phyloP scores from a whole-genome alignment of 2,888 invertebrate genomes.

The Yponomeuta evonymella region DNA sequence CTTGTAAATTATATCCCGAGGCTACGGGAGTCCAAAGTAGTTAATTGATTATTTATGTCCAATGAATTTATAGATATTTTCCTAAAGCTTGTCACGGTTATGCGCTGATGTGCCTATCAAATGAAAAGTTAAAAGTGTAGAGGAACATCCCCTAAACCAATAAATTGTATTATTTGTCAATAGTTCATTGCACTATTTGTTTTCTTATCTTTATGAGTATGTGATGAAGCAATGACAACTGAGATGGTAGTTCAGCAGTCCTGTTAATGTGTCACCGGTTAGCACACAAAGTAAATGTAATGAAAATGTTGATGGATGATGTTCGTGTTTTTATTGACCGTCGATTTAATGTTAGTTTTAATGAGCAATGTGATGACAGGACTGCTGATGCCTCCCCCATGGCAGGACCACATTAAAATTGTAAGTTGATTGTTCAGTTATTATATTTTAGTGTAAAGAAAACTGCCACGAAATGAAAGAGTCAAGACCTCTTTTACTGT shows the following conservation, averaged over 20 bases:
- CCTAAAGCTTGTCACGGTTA: constrained; percentile 58
- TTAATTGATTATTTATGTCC: constrained; percentile 57
- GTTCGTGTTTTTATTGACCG: constrained; percentile 57
- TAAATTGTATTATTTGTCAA: constrained; percentile 24
- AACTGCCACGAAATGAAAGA: constrained; percentile 5
- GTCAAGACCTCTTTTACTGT: neutral
- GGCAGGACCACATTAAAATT: constrained; percentile 34
- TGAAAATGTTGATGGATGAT: constrained; percentile 34
- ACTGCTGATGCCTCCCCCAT: constrained; percentile 45
- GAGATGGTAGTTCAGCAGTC: constrained; percentile 45
- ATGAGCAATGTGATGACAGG: constrained; percentile 52
- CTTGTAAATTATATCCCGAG: constrained; percentile 47
- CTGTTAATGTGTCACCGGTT: constrained; percentile 34
- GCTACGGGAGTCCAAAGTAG: constrained; percentile 42
- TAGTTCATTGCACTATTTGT: constrained; percentile 52
- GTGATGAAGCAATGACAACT: constrained; percentile 10
- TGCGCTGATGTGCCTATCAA: constrained; percentile 62
- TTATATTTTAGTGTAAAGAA: constrained; percentile 1
- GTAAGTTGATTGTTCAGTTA: constrained; percentile 8
- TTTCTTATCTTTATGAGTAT: constrained; percentile 22
- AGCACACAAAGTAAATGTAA: constrained; percentile 32
- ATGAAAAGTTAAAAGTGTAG: constrained; percentile 51
- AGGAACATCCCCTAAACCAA: constrained; percentile 34
- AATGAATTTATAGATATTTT: constrained; percentile 54
- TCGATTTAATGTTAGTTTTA: constrained; percentile 54